These are phyloP conservation scores for Nematolebias whitei DNA, from an alignment of 2,113 vertebrate genomes.

Conservation along the genomic window DNA sequence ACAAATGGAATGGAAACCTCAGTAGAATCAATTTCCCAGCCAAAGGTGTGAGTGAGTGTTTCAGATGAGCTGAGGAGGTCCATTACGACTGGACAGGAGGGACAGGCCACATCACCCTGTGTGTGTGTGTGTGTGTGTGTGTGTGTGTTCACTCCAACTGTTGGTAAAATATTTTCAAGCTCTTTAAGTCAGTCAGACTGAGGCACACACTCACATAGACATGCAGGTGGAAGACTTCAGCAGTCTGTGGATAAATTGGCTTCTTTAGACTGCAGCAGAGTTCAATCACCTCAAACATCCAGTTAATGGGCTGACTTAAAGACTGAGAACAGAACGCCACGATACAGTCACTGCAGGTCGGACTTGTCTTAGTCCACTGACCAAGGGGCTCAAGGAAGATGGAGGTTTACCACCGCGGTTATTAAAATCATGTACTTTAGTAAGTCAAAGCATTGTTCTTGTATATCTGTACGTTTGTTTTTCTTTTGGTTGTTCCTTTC, in stretches of 20 bases:
- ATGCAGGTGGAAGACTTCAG: background rate
- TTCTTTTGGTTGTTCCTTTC: no score
- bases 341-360: background rate
- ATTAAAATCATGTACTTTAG: no score
- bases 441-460: no score
- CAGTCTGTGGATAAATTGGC: conserved; percentile 50
- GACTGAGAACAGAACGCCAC: conserved; percentile 1
- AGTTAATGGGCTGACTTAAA: conserved; percentile 16
- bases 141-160: conserved; percentile 4
- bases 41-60: conserved; percentile 55
- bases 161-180: conserved; percentile 54
- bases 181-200: conserved; percentile 18
- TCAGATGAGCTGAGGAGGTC: conserved; percentile 39
- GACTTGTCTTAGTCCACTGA: background rate
- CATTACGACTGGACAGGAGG: conserved; percentile 49
- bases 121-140: conserved; percentile 21
- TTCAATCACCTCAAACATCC: conserved; percentile 44
- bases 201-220: conserved; percentile 4
- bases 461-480: no score
- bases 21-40: conserved; percentile 55
- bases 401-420: no score
- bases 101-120: conserved; percentile 15
- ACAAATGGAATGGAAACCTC: conserved; percentile 34
- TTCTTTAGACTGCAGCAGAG: conserved; percentile 38
- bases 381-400: no score